Percentiles rank a stretch among this genome's conserved stretches.
Evolutionary conservation across 2,113 vertebrate genomes (phyloP).

Genomic region (Crotalus viridis): DNA sequence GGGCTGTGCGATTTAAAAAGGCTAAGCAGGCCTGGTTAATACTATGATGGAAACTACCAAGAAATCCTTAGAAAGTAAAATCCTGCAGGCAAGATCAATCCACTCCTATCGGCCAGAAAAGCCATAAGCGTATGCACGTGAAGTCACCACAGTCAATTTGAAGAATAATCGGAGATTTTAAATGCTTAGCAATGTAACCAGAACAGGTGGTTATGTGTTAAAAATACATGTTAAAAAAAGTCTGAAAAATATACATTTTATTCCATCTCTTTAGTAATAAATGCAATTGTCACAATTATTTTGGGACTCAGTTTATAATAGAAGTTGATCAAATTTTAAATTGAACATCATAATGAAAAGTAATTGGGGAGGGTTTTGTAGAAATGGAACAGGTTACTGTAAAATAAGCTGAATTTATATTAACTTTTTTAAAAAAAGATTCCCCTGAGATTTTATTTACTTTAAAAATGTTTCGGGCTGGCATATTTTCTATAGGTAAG

Average conservation of each 20-base stretch:
- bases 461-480: slow-evolving; percentile 1
- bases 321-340: neutral
- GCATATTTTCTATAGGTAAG: neutral
- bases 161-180: neutral
- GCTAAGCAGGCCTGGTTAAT: neutral
- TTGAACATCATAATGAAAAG: slow-evolving; percentile 19
- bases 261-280: neutral
- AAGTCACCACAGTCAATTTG: neutral
- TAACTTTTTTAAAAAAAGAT: neutral
- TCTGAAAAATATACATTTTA: neutral
- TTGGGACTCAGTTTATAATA: neutral
- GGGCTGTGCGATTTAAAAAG: neutral
- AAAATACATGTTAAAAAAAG: neutral
- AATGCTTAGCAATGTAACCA: neutral
- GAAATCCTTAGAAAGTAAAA: neutral
- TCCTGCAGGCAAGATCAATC: neutral
- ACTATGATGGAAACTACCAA: neutral
- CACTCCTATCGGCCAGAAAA: neutral
- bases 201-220: neutral
- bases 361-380: neutral
- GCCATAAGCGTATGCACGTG: neutral
- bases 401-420: slow-evolving; percentile 17
- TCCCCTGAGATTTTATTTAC: neutral
- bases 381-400: slow-evolving; percentile 3
- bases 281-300: neutral